Conservation (phyloP, 2,797 vertebrate genomes). For the Synaphobranchus kaupii region DNA sequence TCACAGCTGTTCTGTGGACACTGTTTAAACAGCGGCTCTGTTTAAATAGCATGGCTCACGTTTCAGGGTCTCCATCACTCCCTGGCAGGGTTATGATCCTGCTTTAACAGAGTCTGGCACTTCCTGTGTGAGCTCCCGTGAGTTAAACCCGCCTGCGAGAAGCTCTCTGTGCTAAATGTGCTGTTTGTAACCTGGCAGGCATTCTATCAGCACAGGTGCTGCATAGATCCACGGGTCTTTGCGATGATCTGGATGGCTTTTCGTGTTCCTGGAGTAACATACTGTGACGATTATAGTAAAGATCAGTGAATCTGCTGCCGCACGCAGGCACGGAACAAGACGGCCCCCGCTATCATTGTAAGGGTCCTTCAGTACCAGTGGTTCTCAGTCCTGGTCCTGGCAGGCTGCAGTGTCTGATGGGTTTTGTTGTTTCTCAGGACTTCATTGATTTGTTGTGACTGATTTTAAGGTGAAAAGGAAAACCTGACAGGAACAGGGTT, state of each 20-base stretch:
- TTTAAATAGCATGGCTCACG: not conserved
- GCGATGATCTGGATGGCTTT: not conserved
- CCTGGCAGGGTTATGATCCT: not conserved
- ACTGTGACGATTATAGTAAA: not conserved
- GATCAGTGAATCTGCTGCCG: not conserved
- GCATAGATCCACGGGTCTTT: not conserved
- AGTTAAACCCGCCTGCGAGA: not conserved
- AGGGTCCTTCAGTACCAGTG: too few relatives aligned
- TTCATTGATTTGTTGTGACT: too few relatives aligned
- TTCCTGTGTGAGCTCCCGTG: not conserved
- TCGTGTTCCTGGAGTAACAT: not conserved
- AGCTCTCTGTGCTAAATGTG: not conserved
- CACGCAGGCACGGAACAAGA: not conserved
- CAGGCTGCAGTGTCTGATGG: too few relatives aligned
- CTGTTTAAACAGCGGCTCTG: not conserved
- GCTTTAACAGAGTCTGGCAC: not conserved
- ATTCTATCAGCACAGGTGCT: not conserved
- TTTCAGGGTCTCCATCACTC: not conserved
- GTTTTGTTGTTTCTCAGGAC: too few relatives aligned
- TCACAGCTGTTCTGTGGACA: not conserved
- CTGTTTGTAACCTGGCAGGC: not conserved
- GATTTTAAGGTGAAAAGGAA: not conserved
- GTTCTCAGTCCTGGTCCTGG: too few relatives aligned
- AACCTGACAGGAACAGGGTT: not conserved
- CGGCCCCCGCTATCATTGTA: not conserved